Base-by-base conservation (phyloP, 2,888 invertebrate species). In the Amorpha juglandis region DNA sequence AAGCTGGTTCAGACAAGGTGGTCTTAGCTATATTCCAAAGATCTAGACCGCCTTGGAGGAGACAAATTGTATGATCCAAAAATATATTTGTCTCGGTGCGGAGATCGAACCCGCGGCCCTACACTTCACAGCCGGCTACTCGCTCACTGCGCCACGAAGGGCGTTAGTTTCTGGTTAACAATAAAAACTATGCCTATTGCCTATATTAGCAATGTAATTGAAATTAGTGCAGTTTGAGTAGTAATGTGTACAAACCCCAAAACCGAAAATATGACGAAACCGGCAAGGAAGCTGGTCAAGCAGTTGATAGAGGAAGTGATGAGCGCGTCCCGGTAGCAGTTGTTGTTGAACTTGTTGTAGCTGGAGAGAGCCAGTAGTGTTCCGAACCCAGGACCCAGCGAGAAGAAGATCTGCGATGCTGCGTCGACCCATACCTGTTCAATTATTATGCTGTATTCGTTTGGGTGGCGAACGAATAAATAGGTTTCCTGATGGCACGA, bases 341-440 rank as follows among this genome's bases (percentile, higher is more conserved):
- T 98, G 88, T 98, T 98, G 85, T 98, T 96, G 88, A 98, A 98
- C 86, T 98, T 98, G 91, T 98, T 98, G 91, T 98, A 98, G 86
- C 98, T 98, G 72, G 98, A 97, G 11, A 98, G 92, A 0, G 98
- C 98, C 63, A 98, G 89, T 1, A 98, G 94, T 0, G 98, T 98
- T 19, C 98, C 98, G 82, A 98, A 98, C 1, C 98, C 98, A 0
- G 98, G 98, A 16, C 98, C 98, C 64, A 98, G 92, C 0, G 98
- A 98, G 92, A 98, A 98, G 93, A 98, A 98, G 76, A 98, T 98
- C 89, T 98, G 98, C 1, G 98, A 97, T 0, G 98, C 98, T 0
- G 98, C 98, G 84, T 98, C 98, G 67, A 98, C 97, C 98, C 98
- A 98, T 9, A 98, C 97, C 97, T 97, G 76, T 6, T n/a, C 63